Conservation (phyloP, 2,113 vertebrate genomes). For the Rattus rattus region DNA sequence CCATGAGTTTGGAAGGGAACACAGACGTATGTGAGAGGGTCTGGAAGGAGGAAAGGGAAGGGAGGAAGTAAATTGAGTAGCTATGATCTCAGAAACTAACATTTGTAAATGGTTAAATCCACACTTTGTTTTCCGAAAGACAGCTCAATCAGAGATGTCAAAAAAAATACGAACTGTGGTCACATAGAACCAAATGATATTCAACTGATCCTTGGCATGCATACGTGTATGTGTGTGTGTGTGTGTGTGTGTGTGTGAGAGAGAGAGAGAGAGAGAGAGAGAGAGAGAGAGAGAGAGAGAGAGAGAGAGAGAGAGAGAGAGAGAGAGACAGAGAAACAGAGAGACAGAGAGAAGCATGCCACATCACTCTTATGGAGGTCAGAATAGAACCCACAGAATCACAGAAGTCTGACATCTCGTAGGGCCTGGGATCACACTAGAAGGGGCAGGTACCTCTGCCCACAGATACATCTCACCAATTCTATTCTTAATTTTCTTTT, state of each 20-base stretch:
- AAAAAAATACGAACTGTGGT: neutral
- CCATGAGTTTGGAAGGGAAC: neutral
- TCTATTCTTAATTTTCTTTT: neutral
- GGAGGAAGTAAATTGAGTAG: neutral
- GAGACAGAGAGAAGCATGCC: neutral
- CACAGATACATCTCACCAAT: neutral
- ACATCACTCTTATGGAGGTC: no score
- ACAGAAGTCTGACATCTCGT: neutral
- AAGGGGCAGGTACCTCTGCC: neutral
- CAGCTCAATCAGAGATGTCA: neutral
- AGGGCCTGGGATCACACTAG: neutral
- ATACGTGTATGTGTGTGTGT: neutral
- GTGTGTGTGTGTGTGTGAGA: neutral
- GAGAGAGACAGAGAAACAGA: no score
- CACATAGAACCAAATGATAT: neutral
- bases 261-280: no score
- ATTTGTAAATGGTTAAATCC: neutral
- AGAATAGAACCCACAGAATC: neutral
- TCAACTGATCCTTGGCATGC: neutral
- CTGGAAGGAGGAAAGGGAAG: neutral
- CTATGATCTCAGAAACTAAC: neutral
- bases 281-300: fast-evolving
- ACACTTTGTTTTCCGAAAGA: neutral
- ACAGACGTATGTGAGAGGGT: neutral
- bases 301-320: no score